Conservation (phyloP, 1,140 invertebrate species). For the Goniozus legneri region DNA sequence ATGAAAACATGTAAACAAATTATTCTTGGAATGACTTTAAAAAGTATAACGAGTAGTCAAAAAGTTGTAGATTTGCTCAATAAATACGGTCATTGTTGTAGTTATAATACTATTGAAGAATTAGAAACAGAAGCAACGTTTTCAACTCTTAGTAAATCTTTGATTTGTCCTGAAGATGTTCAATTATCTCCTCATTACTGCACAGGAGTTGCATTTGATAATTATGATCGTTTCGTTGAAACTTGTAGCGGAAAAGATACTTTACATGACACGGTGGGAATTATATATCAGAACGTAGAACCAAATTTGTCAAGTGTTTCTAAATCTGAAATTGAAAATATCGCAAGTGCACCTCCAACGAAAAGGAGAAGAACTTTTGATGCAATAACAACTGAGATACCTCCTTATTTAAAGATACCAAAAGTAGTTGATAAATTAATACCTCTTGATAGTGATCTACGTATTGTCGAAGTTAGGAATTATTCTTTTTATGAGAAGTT, state of each 20-base stretch:
- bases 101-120: constrained; percentile 33
- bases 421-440: constrained; percentile 8
- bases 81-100: constrained; percentile 33
- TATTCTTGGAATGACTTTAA: constrained; percentile 28
- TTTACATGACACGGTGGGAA: constrained; percentile 6
- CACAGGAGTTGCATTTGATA: not conserved
- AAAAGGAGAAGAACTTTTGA: constrained; percentile 12
- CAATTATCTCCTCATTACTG: constrained; percentile 3
- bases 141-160: constrained; percentile 1
- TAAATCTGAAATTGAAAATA: not conserved
- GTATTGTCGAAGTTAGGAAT: not conserved
- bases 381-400: constrained; percentile 3
- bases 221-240: not conserved
- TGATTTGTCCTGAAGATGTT: constrained; percentile 29
- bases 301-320: constrained; percentile 10
- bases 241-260: not conserved
- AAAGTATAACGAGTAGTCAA: constrained; percentile 32
- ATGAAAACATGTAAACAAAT: constrained; percentile 34
- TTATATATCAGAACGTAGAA: constrained; percentile 16
- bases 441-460: not conserved
- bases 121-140: constrained; percentile 33
- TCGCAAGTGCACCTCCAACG: not conserved
- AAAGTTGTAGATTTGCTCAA: constrained; percentile 28
- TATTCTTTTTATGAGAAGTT: not conserved
- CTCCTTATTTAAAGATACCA: constrained; percentile 21